Base-by-base conservation (phyloP, 2,113 vertebrate genomes). In the Malurus elegans region DNA sequence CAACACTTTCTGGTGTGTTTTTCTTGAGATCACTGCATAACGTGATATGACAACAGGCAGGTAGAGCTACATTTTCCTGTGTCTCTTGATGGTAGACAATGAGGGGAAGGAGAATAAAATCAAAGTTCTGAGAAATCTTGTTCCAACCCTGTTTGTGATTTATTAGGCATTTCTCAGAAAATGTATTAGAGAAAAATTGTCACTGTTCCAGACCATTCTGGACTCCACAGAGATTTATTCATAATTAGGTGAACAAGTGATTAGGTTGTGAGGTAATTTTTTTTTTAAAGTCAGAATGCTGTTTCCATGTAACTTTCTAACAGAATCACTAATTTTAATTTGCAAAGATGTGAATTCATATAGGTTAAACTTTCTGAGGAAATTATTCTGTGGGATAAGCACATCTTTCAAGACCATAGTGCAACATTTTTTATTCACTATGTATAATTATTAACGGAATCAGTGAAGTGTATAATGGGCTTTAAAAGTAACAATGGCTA, bases 1-100 rank as follows among this genome's bases (percentile, higher is more conserved):
- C 58, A 89, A n/a, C 62, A 71, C 19, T 87, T 79, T 44, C 51
- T 85, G 79, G 58, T 88, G 83, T 84, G 83, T 84, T 93, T 93
- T 91, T 88, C 69, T 91, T 88, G 79, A 71, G 53, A 67, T 88
- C 74, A 64, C 56, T 78, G 44, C 60, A 78, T 92, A 56, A 72
- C 4, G 5, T 86, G 90, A 71, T 81, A 67, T 62, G 44, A 40
- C 75, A 92, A 51, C 54, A 92, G 60, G 65, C 75, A 94, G 81
- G 60, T 92, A 73, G 71, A 90, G 60, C 36, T 82, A 47, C 6
- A 3, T 93, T 93, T 92, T 88, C 54, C 79, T 57, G 10, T 82
- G 57, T 84, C 74, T 90, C 69, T 88, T 84, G 47, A 42, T 84
- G 54, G 48, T 79, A 79, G 66, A 61, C 60, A 62, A 57, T 69